Conservation (phyloP, 1,140 invertebrate genomes). For the Tyrophagus putrescentiae region DNA sequence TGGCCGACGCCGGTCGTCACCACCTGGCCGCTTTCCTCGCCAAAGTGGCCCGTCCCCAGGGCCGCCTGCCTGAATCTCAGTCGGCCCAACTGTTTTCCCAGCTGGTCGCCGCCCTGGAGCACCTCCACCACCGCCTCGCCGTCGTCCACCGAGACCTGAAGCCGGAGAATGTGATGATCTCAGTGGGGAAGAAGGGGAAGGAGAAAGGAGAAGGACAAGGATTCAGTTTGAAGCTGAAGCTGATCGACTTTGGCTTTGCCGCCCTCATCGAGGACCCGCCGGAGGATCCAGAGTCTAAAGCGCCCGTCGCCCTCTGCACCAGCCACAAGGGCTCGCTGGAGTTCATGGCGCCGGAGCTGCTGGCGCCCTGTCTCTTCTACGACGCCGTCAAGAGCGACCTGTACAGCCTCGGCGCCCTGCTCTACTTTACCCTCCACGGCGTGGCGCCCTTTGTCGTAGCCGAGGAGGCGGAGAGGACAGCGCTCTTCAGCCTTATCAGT, state of each 20-base stretch:
- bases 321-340: constrained; percentile 10
- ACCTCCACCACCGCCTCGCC: background rate
- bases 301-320: background rate
- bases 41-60: no score
- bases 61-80: background rate
- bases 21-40: background rate
- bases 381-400: constrained; percentile 16
- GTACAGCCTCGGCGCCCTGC: constrained; percentile 14
- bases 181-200: no score
- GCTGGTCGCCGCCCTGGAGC: background rate
- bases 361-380: background rate
- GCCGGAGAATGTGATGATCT: constrained; percentile 9
- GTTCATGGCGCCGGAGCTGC: constrained; percentile 18
- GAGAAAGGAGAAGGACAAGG: no score
- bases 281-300: background rate
- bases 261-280: background rate
- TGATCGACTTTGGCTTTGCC: constrained; percentile 18
- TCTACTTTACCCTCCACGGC: constrained; percentile 5
- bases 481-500: no score
- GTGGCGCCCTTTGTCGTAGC: background rate
- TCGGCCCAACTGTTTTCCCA: background rate
- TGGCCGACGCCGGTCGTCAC: background rate
- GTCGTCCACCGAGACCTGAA: constrained; percentile 15
- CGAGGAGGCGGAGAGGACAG: no score
- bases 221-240: background rate